Conservation (phyloP, 2,888 invertebrate species). For the Anoplius nigerrimus region DNA sequence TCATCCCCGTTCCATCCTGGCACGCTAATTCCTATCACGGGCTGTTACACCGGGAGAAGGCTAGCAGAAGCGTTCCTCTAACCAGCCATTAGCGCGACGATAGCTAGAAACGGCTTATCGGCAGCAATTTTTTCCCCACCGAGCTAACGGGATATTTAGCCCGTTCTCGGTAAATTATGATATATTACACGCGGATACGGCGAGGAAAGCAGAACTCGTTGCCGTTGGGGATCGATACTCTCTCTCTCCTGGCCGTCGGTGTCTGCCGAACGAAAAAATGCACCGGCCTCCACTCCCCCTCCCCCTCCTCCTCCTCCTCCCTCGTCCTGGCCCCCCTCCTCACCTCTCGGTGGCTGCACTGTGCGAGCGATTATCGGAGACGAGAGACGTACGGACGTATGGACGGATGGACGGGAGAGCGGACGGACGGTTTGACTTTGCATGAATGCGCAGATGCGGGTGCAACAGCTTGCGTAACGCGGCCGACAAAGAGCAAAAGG, state of each 20-base stretch:
- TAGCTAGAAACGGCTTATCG: no score
- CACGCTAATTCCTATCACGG: no score
- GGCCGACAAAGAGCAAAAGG: slow-evolving; percentile 69
- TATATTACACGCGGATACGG: no score
- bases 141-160: no score
- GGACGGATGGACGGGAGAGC: slow-evolving; percentile 58
- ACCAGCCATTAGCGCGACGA: no score
- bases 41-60: no score
- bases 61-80: no score
- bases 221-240: slow-evolving; percentile 45
- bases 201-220: slow-evolving; percentile 17
- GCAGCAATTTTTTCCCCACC: no score
- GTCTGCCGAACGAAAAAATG: slow-evolving; percentile 52
- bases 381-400: slow-evolving; percentile 61
- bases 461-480: slow-evolving; percentile 75
- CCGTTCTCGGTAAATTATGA: no score
- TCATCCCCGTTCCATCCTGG: no score
- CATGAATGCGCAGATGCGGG: slow-evolving; percentile 75
- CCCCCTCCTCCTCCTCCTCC: no score
- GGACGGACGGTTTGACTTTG: slow-evolving; percentile 70
- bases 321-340: not conserved
- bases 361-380: slow-evolving; percentile 68
- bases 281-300: no score
- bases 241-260: slow-evolving; percentile 16
- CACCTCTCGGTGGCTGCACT: slow-evolving; percentile 43